Evolutionary conservation across 2,113 vertebrate species (phyloP), one percentile per base, ranked within the genome.

Genomic region (Actenoides lindsayi): DNA sequence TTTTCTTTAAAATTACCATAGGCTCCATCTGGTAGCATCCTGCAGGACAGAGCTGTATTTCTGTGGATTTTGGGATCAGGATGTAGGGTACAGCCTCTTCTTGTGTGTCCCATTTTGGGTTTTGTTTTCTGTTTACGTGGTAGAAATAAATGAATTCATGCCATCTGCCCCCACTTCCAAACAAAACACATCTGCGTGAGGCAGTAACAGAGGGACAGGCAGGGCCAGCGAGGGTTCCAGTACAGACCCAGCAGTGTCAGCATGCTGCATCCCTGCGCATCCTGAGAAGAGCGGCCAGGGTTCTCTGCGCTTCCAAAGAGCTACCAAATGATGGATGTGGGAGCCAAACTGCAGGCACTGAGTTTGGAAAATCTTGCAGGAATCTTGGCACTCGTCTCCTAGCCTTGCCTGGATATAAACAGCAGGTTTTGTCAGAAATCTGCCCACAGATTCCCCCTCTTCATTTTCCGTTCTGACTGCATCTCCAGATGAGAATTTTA

Each of bases 1-100:
- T 93, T 87, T 91, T 39, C 35, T 92, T 92, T 89, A 64, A 93
- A 92, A 96, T 95, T 97, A 87, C 73, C 94, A 87, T 81, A 83
- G 39, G 75, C 60, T 90, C 95, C 95, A 96, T 94, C 90, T 96
- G 90, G 83, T 37, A 67, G 46, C 21, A 63, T 67, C 60, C 76
- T 83, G 69, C 70, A 95, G 74, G 59, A 65, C 67, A 50, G 57
- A 91, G 54, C 65, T 60, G 64, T 56, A 18, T 74, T 90, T 83
- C 35, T 83, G 60, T 77, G 39, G 83, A 78, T 90, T 48, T 16
- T 27, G 16, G 54, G 77, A 68, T 82, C 69, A 79, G 65, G 48
- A 79, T 1, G 2, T 46, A 48, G 83, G 63, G 44, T 60, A 57
- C 35, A 96, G 44, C 44, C 44, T 81, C 86, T 82, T 56, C 82